Conservation (phyloP, 2,797 vertebrate species). For the Phoxinus dragarum region DNA sequence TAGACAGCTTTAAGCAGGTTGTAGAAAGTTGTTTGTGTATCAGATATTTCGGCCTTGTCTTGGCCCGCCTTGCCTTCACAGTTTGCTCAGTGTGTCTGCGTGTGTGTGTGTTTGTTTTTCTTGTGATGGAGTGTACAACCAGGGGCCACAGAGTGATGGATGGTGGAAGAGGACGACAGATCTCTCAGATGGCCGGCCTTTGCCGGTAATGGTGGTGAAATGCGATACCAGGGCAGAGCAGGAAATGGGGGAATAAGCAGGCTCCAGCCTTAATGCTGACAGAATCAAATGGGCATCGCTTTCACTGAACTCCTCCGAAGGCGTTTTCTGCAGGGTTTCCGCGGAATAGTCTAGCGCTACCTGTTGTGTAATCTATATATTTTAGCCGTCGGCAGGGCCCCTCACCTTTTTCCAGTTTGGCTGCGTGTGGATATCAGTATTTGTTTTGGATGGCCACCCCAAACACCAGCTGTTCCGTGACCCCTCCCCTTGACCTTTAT, state of each 20-base stretch:
- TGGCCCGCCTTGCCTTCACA: conserved; percentile 33
- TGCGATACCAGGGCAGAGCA: conserved; percentile 70
- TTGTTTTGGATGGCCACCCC: conserved; percentile 14
- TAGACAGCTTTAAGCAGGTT: conserved; percentile 41
- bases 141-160: conserved; percentile 70
- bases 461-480: conserved; percentile 36
- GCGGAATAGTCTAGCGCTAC: conserved; percentile 14
- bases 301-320: conserved; percentile 45
- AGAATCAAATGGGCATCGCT: conserved; percentile 55
- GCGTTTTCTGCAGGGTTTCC: conserved; percentile 31
- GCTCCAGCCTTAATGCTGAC: conserved; percentile 58
- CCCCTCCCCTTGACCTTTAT: conserved; percentile 52
- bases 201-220: conserved; percentile 79
- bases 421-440: conserved; percentile 17
- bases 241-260: conserved; percentile 63
- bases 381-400: conserved; percentile 1
- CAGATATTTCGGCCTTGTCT: conserved; percentile 6
- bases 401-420: conserved; percentile 30
- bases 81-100: conserved; percentile 4
- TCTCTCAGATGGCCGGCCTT: conserved; percentile 69
- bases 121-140: conserved; percentile 61
- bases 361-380: conserved; percentile 36
- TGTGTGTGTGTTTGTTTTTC: conserved; percentile 58
- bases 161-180: conserved; percentile 57
- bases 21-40: conserved; percentile 15